Conservation (phyloP, 1,140 invertebrate genomes). For the Drosophila tani region DNA sequence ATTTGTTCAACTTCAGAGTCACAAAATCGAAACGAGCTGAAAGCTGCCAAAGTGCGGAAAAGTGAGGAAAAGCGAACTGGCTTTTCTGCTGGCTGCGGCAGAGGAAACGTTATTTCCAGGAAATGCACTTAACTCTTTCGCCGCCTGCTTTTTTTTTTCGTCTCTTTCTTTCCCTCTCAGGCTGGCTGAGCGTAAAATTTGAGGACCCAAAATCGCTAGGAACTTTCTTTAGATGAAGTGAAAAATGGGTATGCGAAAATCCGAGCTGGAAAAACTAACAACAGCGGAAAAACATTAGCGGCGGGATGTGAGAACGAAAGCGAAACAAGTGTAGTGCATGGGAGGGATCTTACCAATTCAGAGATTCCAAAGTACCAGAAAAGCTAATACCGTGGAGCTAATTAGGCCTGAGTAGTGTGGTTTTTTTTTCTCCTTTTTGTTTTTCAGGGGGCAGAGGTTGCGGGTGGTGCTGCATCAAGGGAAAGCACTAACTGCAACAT, state of each 20-base stretch:
- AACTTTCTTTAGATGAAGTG: conserved; percentile 54
- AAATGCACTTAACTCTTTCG: conserved; percentile 66
- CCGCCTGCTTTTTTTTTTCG: conserved; percentile 7
- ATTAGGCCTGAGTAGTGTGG: conserved; percentile 57
- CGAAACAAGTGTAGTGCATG: conserved; percentile 52
- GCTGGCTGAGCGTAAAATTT: conserved; percentile 23
- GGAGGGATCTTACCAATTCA: conserved; percentile 36
- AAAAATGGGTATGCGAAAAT: conserved; percentile 55
- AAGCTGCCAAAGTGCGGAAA: conserved; percentile 46
- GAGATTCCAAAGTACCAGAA: conserved; percentile 34
- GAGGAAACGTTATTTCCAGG: conserved; percentile 76
- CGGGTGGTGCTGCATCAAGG: conserved; percentile 44
- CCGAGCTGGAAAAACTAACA: conserved; percentile 47
- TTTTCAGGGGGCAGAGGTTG: conserved; percentile 33
- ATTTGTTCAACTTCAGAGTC: background rate
- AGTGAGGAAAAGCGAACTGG: conserved; percentile 39
- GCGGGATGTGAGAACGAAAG: conserved; percentile 74
- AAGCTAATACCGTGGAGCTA: conserved; percentile 50
- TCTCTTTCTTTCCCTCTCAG: conserved; percentile 7
- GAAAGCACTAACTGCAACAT: conserved; percentile 51
- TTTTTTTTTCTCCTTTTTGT: conserved; percentile 10
- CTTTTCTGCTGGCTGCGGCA: conserved; percentile 28
- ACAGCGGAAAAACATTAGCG: conserved; percentile 36
- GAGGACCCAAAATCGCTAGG: conserved; percentile 45
- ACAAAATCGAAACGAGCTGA: conserved; percentile 42